These are phyloP conservation scores for Chrysocyon brachyurus DNA, from an alignment of 2,797 vertebrate genomes.

Conservation along the genomic window DNA sequence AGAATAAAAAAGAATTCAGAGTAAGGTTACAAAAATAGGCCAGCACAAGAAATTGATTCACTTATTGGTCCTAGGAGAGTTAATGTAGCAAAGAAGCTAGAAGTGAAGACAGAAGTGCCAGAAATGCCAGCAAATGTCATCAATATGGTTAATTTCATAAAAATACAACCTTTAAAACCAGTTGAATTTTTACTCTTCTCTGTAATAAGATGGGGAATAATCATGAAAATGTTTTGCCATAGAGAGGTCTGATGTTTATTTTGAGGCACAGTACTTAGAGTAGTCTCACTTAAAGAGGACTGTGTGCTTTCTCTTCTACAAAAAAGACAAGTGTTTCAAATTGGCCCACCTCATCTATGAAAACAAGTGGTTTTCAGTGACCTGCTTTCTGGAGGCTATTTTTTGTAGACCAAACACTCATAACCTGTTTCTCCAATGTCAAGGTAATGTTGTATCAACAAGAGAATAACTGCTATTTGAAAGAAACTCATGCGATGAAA, in stretches of 20 bases:
- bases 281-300: not conserved
- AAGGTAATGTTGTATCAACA: not conserved
- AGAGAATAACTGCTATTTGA: not conserved
- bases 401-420: not conserved
- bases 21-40: constrained; percentile 3
- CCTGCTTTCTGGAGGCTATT: not conserved
- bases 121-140: not conserved
- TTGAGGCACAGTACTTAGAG: not conserved
- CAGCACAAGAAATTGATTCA: not conserved
- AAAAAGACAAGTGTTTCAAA: not conserved
- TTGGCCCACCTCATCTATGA: not conserved
- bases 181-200: not conserved
- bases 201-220: not conserved
- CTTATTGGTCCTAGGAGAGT: not conserved
- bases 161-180: not conserved
- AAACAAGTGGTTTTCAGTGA: not conserved
- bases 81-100: not conserved
- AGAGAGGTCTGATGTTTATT: not conserved
- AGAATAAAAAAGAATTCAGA: constrained; percentile 40
- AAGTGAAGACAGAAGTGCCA: not conserved
- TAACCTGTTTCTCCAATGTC: not conserved
- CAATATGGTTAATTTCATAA: not conserved
- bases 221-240: not conserved
- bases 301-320: not conserved
- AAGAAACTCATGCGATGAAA: not conserved